phyloP scores from a whole-genome alignment of 2,113 vertebrate genomes.

The Corythoichthys intestinalis region DNA sequence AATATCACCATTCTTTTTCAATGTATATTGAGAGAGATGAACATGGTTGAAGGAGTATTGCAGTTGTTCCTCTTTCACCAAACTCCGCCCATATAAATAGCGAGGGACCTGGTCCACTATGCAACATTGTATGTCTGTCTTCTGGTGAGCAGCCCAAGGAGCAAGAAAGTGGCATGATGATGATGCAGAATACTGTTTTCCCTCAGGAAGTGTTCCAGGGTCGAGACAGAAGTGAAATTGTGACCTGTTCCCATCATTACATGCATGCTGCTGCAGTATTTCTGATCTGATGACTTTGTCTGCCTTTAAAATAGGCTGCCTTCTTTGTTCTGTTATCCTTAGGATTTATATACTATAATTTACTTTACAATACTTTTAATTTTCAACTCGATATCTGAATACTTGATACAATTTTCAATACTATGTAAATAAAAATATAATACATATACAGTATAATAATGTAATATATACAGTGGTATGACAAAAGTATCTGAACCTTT shows the following conservation, averaged over 20 bases:
- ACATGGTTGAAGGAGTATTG: conserved; percentile 33
- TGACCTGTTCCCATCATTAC: conserved; percentile 61
- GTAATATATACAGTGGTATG: too few species aligned
- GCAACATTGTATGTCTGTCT: conserved; percentile 50
- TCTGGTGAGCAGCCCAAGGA: conserved; percentile 22
- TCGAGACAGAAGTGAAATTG: conserved; percentile 56
- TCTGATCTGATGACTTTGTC: conserved; percentile 33
- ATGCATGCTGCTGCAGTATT: conserved; percentile 29
- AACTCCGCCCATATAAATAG: conserved; percentile 32
- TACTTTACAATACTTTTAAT: background rate
- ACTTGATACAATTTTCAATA: too few species aligned
- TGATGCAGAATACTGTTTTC: conserved; percentile 46
- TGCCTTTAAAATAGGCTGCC: conserved; percentile 51
- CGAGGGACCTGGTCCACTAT: conserved; percentile 40
- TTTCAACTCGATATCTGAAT: conserved; percentile 57
- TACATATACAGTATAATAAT: too few species aligned
- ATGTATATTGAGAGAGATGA: conserved; percentile 32
- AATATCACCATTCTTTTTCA: conserved; percentile 18
- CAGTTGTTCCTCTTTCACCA: conserved; percentile 30
- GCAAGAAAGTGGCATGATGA: conserved; percentile 19
- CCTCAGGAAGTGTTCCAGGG: conserved; percentile 55
- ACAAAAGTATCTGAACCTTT: too few species aligned
- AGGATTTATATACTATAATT: conserved; percentile 14
- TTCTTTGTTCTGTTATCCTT: conserved; percentile 25
- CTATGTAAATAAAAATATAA: too few species aligned